A percentile compares a stretch with the other conserved stretches of the same genome.
Conservation (phyloP, 1,140 invertebrate species). For the Pseudomyrmex dendroicus region DNA sequence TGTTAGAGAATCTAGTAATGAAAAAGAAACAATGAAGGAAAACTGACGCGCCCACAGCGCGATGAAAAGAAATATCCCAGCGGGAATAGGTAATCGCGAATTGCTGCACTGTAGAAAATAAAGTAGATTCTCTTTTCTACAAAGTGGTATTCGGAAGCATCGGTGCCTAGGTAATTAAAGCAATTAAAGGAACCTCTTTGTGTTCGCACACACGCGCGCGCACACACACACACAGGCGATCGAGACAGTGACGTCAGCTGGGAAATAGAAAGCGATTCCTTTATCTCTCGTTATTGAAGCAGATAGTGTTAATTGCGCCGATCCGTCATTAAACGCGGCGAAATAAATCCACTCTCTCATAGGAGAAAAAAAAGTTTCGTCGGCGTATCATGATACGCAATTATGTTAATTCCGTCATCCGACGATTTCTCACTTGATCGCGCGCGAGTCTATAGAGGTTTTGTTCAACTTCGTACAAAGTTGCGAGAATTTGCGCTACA, state of each 20-base stretch:
- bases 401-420: too few relatives aligned
- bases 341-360: slow-evolving; percentile 33
- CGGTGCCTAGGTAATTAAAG: slow-evolving; percentile 42
- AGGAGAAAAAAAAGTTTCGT: slow-evolving; percentile 10
- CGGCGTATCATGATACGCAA: too few relatives aligned
- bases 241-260: slow-evolving; percentile 43
- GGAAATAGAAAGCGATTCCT: slow-evolving; percentile 60
- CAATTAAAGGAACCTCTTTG: slow-evolving; percentile 47
- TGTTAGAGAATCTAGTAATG: background rate
- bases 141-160: slow-evolving; percentile 2
- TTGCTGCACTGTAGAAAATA: background rate
- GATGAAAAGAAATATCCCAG: background rate
- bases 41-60: background rate
- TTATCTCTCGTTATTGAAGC: slow-evolving; percentile 52
- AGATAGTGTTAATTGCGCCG: slow-evolving; percentile 57
- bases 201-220: slow-evolving; percentile 5
- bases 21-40: background rate
- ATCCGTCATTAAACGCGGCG: slow-evolving; percentile 34
- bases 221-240: background rate
- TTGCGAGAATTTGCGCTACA: background rate
- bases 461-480: background rate
- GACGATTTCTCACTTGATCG: too few relatives aligned
- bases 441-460: too few relatives aligned
- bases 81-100: background rate
- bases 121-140: slow-evolving; percentile 7